Base-by-base conservation (phyloP, 2,113 vertebrate genomes). In the Monopterus albus region DNA sequence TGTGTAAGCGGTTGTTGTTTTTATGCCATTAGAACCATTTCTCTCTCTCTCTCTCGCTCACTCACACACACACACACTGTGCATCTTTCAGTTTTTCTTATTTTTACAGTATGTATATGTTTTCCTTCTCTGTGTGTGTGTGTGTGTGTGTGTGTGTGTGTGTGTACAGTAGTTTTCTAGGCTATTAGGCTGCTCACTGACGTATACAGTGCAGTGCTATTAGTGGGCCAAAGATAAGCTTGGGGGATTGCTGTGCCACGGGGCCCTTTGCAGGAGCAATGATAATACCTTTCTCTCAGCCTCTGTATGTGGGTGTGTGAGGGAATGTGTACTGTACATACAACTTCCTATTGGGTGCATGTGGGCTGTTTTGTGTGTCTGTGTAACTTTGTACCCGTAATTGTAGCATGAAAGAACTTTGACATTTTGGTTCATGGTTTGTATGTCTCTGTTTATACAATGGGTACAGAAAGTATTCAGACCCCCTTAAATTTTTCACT, bases 201-300 rank as follows among this genome's bases (percentile, higher is more conserved):
- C 53, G 68, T 77, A 52, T 52, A 71, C 53, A 68, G 72, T 45
- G 31, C 53, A 42, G 62, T 35, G 63, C 70, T 73, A 43, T 75
- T 68, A 75, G 76, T 66, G 65, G 74, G 58, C 47, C 28, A 18
- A 11, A 84, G 88, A 90, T 92, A 88, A 90, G 87, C 78, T 61
- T 17, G n/a, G n/a, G 60, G 75, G 61, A 56, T 77, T 88, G 75
- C 76, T 87, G 55, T 75, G 79, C 67, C 39, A 64, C 78, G 39
- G 61, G 55, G 73, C 25, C 61, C 49, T 88, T 80, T 86, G 81
- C 64, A 70, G 67, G 43, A 76, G 78, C 52, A 49, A 28, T 73
- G 67, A 84, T 86, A 78, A 85, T 82, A 66, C 52, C 42, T 62
- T 74, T 75, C 80, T 81, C 60, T 85, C 78, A 74, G 72, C 18